A percentile compares a stretch with the other conserved stretches of the same genome.
These are phyloP conservation scores for Pampusana beccarii DNA, from an alignment of 2,113 vertebrate species.

Conservation along the genomic window DNA sequence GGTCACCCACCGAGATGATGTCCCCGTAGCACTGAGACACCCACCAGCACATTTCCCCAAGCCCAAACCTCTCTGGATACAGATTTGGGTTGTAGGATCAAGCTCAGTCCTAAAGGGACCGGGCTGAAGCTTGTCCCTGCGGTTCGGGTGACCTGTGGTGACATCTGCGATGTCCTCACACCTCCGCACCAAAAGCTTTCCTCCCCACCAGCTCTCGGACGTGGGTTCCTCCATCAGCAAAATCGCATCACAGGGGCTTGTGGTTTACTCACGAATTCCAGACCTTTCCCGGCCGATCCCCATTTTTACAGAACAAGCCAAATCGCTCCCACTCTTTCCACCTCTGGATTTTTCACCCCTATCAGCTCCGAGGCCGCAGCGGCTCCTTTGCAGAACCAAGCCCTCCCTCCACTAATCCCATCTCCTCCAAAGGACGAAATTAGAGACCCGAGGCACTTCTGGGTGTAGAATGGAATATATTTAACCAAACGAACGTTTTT, in stretches of 20 bases:
- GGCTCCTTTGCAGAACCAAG: neutral
- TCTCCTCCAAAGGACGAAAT: neutral
- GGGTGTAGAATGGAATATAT: neutral
- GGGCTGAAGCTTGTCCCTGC: neutral
- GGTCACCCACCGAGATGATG: neutral
- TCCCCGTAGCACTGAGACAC: fast-evolving
- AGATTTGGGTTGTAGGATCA: neutral
- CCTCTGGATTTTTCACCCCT: neutral
- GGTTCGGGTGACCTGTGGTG: neutral
- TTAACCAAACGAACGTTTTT: neutral
- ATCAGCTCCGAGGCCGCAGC: neutral
- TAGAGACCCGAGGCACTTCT: neutral
- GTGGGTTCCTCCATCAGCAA: neutral
- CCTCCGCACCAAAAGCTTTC: neutral
- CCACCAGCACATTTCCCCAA: neutral
- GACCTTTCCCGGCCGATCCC: too few species aligned
- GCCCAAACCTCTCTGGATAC: neutral
- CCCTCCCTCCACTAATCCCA: neutral
- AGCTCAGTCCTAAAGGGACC: neutral
- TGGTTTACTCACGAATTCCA: too few species aligned
- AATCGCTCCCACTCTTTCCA: neutral
- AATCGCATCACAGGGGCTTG: too few species aligned
- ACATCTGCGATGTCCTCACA: neutral
- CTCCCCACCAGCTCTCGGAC: neutral
- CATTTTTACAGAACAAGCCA: too few species aligned